Percentiles rank a stretch among this genome's conserved stretches.
Evolutionary conservation across 2,797 vertebrate species (phyloP).

Genomic region (Xiphophorus birchmanni): DNA sequence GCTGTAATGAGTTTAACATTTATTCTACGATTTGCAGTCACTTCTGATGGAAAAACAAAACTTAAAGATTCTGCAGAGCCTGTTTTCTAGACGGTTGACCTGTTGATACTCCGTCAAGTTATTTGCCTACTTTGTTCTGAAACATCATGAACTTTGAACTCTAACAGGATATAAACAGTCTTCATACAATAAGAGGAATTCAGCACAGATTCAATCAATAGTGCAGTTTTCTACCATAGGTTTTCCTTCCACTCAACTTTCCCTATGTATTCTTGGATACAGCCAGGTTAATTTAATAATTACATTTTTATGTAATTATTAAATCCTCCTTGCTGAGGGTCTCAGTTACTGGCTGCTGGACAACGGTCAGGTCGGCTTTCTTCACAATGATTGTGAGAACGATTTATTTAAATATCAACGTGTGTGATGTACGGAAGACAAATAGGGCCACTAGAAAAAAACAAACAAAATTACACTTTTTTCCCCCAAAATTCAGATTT

Average conservation of each 20-base stretch:
- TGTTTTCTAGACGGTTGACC: constrained; percentile 24
- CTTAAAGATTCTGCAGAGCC: constrained; percentile 40
- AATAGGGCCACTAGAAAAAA: too few species aligned
- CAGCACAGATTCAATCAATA: neutral
- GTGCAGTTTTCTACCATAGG: neutral
- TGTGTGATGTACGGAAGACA: too few species aligned
- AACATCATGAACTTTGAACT: neutral
- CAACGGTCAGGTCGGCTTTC: neutral
- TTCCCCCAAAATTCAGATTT: too few species aligned
- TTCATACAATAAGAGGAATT: neutral
- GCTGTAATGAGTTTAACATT: constrained; percentile 34
- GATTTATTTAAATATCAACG: too few species aligned
- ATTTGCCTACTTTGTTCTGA: neutral
- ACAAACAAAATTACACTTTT: too few species aligned
- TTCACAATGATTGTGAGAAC: neutral
- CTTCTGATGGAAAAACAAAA: constrained; percentile 50
- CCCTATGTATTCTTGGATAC: neutral
- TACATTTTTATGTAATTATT: neutral
- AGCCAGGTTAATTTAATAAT: neutral
- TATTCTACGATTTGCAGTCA: constrained; percentile 31
- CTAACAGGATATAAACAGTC: neutral
- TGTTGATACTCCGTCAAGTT: neutral
- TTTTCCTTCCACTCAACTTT: constrained; percentile 2
- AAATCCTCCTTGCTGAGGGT: neutral
- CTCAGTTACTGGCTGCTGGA: neutral